These are phyloP conservation scores for Brachionus rotundiformis DNA, from an alignment of 1,140 invertebrate genomes.

Conservation along the genomic window DNA sequence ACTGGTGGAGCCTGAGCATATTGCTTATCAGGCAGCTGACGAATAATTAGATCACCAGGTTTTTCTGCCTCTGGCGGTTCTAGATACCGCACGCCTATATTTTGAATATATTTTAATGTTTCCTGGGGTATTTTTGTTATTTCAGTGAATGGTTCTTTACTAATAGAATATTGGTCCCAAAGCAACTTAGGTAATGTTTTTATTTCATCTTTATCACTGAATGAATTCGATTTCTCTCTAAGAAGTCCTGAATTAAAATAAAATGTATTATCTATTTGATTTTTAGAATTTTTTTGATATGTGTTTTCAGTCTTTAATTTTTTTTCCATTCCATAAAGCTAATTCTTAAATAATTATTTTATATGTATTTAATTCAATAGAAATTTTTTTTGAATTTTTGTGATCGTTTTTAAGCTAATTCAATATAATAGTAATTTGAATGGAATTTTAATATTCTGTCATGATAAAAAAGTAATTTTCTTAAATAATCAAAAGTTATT, in stretches of 20 bases:
- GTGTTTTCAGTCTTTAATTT: not conserved
- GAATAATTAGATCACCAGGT: constrained; percentile 35
- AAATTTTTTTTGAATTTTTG: not conserved
- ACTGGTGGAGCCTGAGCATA: not conserved
- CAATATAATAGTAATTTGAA: not conserved
- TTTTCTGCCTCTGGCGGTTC: constrained; percentile 8
- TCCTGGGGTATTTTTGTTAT: not conserved
- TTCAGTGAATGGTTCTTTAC: constrained; percentile 4
- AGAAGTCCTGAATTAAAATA: too few relatives aligned
- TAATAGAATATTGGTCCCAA: not conserved
- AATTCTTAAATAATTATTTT: too few relatives aligned
- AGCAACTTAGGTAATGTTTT: too few relatives aligned
- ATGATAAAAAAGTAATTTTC: not conserved
- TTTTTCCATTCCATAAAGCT: not conserved
- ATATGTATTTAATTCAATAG: not conserved
- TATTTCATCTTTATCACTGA: too few relatives aligned
- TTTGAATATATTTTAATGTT: not conserved
- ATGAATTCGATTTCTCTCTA: too few relatives aligned
- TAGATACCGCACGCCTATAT: constrained; percentile 21
- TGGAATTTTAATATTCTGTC: not conserved
- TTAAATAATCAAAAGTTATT: not conserved
- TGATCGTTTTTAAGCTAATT: not conserved
- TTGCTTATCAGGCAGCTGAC: not conserved
- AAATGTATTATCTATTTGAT: too few relatives aligned
- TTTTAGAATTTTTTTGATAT: not conserved